phyloP scores from a whole-genome alignment of 1,140 invertebrate species.

The Hylaeus anthracinus region DNA sequence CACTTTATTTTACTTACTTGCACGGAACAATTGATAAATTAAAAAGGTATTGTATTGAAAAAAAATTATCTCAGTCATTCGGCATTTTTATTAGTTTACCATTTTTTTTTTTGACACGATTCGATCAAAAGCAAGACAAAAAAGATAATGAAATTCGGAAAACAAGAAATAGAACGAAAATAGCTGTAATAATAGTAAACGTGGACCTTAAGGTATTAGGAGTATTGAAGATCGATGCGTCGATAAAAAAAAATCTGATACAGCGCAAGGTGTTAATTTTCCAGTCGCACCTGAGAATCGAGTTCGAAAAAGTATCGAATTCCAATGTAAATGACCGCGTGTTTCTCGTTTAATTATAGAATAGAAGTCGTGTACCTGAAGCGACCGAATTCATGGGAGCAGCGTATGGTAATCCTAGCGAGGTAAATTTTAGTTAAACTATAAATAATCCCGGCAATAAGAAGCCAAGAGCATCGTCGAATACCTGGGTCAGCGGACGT shows the following conservation, averaged over 20 bases:
- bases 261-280: background rate
- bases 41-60: too few relatives aligned
- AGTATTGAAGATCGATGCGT: background rate
- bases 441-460: constrained; percentile 66
- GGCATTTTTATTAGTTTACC: too few relatives aligned
- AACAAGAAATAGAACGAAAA: too few relatives aligned
- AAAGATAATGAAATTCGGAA: too few relatives aligned
- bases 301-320: constrained; percentile 26
- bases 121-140: too few relatives aligned
- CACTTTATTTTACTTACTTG: too few relatives aligned
- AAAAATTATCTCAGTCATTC: too few relatives aligned
- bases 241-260: background rate
- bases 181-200: too few relatives aligned
- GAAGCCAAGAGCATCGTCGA: constrained; percentile 44
- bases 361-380: constrained; percentile 57
- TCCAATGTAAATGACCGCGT: constrained; percentile 43
- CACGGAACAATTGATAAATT: too few relatives aligned
- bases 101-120: too few relatives aligned
- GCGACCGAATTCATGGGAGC: constrained; percentile 49
- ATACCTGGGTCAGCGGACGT: constrained; percentile 60
- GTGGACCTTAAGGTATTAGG: too few relatives aligned
- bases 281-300: constrained; percentile 28
- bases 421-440: constrained; percentile 67
- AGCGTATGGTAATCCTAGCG: constrained; percentile 59
- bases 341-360: constrained; percentile 63